phyloP scores from a whole-genome alignment of 2,888 invertebrate genomes.

The Acrobasis repandana region DNA sequence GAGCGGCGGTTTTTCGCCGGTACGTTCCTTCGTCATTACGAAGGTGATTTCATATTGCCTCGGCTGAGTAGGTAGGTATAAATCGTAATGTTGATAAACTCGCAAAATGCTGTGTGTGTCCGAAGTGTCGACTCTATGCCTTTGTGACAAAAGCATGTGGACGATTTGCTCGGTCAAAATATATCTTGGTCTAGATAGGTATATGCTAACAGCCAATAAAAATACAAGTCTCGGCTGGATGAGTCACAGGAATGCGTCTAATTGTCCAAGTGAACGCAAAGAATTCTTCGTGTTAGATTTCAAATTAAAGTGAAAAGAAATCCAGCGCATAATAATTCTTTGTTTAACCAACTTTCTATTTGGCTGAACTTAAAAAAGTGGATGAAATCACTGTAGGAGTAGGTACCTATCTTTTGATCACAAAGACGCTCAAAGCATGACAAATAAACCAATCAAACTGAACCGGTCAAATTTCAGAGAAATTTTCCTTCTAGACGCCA shows the following conservation, averaged over 20 bases:
- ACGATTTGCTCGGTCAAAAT: slow-evolving; percentile 49
- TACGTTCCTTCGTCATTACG: slow-evolving; percentile 45
- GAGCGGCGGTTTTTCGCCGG: slow-evolving; percentile 47
- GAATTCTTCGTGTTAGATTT: slow-evolving; percentile 67
- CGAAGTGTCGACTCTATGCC: slow-evolving; percentile 49
- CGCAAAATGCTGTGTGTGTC: slow-evolving; percentile 37
- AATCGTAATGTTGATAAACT: slow-evolving; percentile 36
- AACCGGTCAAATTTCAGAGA: not conserved
- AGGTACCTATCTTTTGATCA: not conserved
- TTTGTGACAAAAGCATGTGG: slow-evolving; percentile 47
- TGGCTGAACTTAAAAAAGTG: not conserved
- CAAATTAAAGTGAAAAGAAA: slow-evolving; percentile 64
- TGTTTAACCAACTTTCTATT: slow-evolving; percentile 21
- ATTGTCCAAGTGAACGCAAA: slow-evolving; percentile 68
- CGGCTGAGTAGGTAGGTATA: slow-evolving; percentile 48
- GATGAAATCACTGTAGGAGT: not conserved
- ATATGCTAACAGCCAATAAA: slow-evolving; percentile 73
- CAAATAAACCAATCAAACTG: slow-evolving; percentile 3
- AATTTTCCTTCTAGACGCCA: slow-evolving; percentile 3
- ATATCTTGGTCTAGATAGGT: slow-evolving; percentile 59
- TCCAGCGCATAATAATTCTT: slow-evolving; percentile 42
- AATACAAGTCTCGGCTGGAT: slow-evolving; percentile 73
- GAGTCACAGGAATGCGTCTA: slow-evolving; percentile 76
- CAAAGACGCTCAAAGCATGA: not conserved
- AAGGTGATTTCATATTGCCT: slow-evolving; percentile 58